These are phyloP conservation scores for Phataginus tricuspis DNA, from an alignment of 2,797 vertebrate species.

Conservation along the genomic window DNA sequence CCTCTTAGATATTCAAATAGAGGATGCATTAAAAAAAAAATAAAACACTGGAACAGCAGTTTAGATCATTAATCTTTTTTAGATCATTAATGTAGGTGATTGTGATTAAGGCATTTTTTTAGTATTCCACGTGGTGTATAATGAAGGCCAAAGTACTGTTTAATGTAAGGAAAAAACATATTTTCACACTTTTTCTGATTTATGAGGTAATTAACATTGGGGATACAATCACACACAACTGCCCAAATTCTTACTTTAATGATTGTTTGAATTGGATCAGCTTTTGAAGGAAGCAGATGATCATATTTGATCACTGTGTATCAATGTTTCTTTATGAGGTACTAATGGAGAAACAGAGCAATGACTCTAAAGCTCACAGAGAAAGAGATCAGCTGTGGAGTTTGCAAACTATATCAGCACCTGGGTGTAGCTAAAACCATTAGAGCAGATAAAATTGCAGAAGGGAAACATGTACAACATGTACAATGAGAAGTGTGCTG, in stretches of 20 bases:
- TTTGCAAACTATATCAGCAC: not conserved
- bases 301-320: not conserved
- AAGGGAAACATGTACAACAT: not conserved
- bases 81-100: not conserved
- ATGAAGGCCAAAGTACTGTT: not conserved
- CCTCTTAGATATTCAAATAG: not conserved
- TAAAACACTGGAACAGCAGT: not conserved
- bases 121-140: not conserved
- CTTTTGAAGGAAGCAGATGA: not conserved
- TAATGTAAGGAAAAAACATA: not conserved
- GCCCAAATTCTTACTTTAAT: not conserved
- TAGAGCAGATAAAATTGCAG: not conserved
- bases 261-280: not conserved
- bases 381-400: not conserved
- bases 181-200: not conserved
- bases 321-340: not conserved
- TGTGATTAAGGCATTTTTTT: not conserved
- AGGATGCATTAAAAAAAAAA: not conserved
- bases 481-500: not conserved
- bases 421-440: not conserved
- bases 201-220: not conserved
- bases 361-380: not conserved
- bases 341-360: not conserved
- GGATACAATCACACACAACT: not conserved
- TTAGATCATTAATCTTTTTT: not conserved